Base-by-base conservation (phyloP, 2,888 invertebrate genomes). In the Orthosia gothica region DNA sequence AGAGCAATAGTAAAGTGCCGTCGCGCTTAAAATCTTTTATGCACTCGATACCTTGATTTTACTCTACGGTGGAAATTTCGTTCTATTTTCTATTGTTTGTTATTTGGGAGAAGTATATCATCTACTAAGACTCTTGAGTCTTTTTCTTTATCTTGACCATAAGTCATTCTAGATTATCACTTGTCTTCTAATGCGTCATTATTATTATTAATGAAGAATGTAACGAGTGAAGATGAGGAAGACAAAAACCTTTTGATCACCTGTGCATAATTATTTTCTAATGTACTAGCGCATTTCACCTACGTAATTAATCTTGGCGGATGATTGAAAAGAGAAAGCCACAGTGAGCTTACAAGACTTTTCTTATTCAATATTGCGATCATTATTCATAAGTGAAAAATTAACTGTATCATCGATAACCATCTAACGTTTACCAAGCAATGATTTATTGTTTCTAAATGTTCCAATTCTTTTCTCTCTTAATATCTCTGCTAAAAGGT, bases 291-390 rank as follows among this genome's bases (percentile, higher is more conserved):
- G 7, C 15, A 50, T 82, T 61, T 61, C n/a, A 18, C 62, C 68
- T 65, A 62, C 45, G 65, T 52, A 66, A 82, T 75, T 75, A 82
- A 70, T 71, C 75, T 75, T 54, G 11, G 70, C 55, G 69, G 65
- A 71, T 79, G 55, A 79, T 75, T 66, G 83, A 68, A 63, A 71
- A 75, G 79, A 69, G 79, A 82, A 79, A 82, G 61, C 71, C 20
- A 11, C n/a, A 23, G 45, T 70, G n/a, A 65, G 64, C 70, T 66
- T 52, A 70, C 63, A 45, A 78, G 55, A 70, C 55, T 49, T 77
- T 81, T 74, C 75, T 62, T 63, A 76, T 75, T 83, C 62, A 83
- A 69, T 83, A 59, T 79, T 49, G 5, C 58, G 23, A 58, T 62
- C 73, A 74, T 74, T 67, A 63, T 52, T 83, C 50, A 74, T 74